These are phyloP conservation scores for Cromileptes altivelis DNA, from an alignment of 2,113 vertebrate species.

Conservation along the genomic window DNA sequence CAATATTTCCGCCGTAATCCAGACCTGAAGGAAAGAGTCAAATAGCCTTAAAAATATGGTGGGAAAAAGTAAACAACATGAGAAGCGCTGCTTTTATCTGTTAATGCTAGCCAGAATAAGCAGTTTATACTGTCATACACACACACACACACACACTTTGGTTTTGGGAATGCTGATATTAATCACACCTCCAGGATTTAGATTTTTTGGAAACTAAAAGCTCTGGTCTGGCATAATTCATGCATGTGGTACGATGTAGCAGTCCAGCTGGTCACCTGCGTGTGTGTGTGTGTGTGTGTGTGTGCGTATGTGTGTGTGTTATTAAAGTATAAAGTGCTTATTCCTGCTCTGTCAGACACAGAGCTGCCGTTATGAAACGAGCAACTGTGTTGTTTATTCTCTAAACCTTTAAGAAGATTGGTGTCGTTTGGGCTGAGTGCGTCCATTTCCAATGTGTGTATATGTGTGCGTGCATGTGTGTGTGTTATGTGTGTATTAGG, in stretches of 20 bases:
- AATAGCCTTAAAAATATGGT: slow-evolving; percentile 19
- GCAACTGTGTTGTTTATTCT: slow-evolving; percentile 73
- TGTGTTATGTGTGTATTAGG: slow-evolving; percentile 48
- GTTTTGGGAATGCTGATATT: slow-evolving; percentile 16
- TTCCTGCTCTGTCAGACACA: slow-evolving; percentile 41
- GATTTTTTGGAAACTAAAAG: slow-evolving; percentile 32
- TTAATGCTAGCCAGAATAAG: slow-evolving; percentile 22
- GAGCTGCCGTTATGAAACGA: slow-evolving; percentile 71
- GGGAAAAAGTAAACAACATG: slow-evolving; percentile 11
- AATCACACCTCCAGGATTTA: slow-evolving; percentile 52
- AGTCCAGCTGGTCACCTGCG: slow-evolving; percentile 63
- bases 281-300: slow-evolving; percentile 32
- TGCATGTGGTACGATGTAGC: slow-evolving; percentile 49
- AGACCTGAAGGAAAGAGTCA: slow-evolving; percentile 15
- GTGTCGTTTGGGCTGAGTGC: slow-evolving; percentile 51
- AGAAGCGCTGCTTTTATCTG: slow-evolving; percentile 38
- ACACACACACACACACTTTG: neutral
- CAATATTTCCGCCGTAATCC: slow-evolving; percentile 7
- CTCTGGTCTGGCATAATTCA: slow-evolving; percentile 48
- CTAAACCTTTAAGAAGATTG: slow-evolving; percentile 84
- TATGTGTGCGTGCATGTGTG: slow-evolving; percentile 38
- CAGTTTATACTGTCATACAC: slow-evolving; percentile 26
- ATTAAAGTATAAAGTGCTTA: slow-evolving; percentile 72
- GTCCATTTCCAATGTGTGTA: slow-evolving; percentile 42
- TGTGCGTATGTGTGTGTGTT: slow-evolving; percentile 33